A percentile compares a stretch with the other conserved stretches of the same genome.
These are phyloP conservation scores for Cottus gobio DNA, from an alignment of 2,113 vertebrate species.

Conservation along the genomic window DNA sequence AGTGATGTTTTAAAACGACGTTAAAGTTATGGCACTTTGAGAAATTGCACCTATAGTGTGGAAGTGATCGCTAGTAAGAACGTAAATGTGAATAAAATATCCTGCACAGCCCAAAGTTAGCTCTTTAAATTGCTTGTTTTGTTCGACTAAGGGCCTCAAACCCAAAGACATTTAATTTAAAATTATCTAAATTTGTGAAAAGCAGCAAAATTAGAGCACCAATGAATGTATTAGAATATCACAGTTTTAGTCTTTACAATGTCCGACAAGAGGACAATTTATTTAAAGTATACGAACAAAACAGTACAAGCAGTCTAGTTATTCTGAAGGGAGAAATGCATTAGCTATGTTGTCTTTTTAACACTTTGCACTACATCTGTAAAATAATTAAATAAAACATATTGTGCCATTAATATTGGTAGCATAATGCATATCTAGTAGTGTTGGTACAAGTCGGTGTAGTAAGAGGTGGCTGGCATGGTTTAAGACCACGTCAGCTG, in stretches of 20 bases:
- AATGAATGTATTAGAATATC: background rate
- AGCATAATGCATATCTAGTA: slow-evolving; percentile 44
- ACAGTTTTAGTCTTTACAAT: background rate
- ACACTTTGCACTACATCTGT: background rate
- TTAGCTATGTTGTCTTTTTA: background rate
- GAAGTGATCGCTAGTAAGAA: background rate
- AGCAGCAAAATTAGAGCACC: background rate
- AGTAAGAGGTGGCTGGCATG: slow-evolving; percentile 69
- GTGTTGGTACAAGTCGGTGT: slow-evolving; percentile 56
- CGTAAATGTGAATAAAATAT: background rate
- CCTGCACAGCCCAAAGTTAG: background rate
- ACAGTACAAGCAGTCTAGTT: background rate
- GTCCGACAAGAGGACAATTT: background rate
- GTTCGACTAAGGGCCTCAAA: background rate
- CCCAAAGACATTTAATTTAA: background rate
- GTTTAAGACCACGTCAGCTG: slow-evolving; percentile 75
- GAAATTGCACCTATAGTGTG: background rate
- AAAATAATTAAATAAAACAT: background rate
- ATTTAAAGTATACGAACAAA: background rate
- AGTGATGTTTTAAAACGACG: background rate
- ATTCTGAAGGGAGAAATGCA: background rate
- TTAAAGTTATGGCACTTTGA: background rate
- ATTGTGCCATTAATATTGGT: slow-evolving; percentile 45
- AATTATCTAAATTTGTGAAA: background rate
- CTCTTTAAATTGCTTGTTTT: background rate